Conservation (phyloP, 1,140 invertebrate genomes). For the Thalassaphorura encarpata region DNA sequence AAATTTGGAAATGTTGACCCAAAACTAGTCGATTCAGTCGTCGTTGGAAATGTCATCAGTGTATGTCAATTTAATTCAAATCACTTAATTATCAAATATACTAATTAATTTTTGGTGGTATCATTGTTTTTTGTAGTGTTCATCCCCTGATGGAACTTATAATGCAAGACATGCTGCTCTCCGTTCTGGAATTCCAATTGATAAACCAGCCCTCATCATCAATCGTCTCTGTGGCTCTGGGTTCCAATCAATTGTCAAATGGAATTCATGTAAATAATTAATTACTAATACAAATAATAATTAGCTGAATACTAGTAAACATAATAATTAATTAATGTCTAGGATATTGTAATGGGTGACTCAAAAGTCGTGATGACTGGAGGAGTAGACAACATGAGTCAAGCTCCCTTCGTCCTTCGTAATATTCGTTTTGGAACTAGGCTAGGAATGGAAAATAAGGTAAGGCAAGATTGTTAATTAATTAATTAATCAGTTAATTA, state of each 20-base stretch:
- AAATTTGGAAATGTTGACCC: conserved; percentile 72
- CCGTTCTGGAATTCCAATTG: conserved; percentile 69
- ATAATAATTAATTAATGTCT: conserved; percentile 3
- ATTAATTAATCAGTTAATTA: no score
- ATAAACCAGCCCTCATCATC: conserved; percentile 67
- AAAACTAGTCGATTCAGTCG: conserved; percentile 67
- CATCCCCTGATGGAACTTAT: conserved; percentile 75
- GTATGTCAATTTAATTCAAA: conserved; percentile 48
- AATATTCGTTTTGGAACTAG: conserved; percentile 82
- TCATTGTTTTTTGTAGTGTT: conserved; percentile 43
- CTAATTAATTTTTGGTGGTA: conserved; percentile 13
- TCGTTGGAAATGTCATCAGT: conserved; percentile 81
- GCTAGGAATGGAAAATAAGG: conserved; percentile 63
- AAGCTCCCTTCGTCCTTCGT: conserved; percentile 79
- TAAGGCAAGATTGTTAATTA: no score
- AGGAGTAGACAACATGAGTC: conserved; percentile 58
- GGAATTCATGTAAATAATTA: conserved; percentile 64
- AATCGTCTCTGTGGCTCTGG: conserved; percentile 91
- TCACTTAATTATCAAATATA: conserved; percentile 17
- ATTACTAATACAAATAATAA: background rate
- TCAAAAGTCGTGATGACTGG: conserved; percentile 82
- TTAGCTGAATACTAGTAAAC: conserved; percentile 5
- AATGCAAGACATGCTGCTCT: conserved; percentile 70
- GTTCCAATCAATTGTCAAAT: conserved; percentile 86
- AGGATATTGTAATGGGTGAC: conserved; percentile 76